Base-by-base conservation (phyloP, 2,888 invertebrate genomes). In the Cataglyphis cursor region DNA sequence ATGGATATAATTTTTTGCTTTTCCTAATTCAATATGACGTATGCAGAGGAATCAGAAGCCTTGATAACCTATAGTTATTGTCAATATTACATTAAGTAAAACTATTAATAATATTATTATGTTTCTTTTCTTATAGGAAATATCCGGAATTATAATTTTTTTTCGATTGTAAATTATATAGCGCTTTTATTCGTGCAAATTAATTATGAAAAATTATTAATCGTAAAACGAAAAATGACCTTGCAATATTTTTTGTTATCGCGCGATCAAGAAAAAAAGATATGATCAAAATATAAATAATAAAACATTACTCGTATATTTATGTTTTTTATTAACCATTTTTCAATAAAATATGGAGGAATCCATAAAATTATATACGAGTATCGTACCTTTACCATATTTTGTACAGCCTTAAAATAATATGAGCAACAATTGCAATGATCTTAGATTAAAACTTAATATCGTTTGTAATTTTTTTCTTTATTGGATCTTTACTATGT, bases 241-340 rank as follows among this genome's bases (percentile, higher is more conserved):
- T 86, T 83, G 61, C 86, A 85, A 85, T 89, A 87, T 90, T 91
- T 88, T 90, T 82, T 88, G 87, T 90, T 89, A 90, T 85, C 65
- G 70, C 74, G 51, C 31, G 31, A 87, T 84, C 83, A 76, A 83
- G 74, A 85, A 81, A 86, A 88, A 66, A 80, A 86, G 74, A 87
- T 86, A 51, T 83, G 86, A 89, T 90, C 80, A 85, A 90, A 89
- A 87, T 89, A 89, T 51, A 51, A n/a, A 51, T 51, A 51, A 51
- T 51, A 51, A 51, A 51, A 51, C 6, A 51, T 51, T 51, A 51
- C 48, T 51, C 48, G n/a, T 51, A 51, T 51, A 51, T 51, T 51
- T 51, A 51, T 51, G 48, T 18, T 51, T 51, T 51, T 51, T 51
- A 51, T 51, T 51, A 51, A 51, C n/a, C 48, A 51, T n/a, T 51